Conservation (phyloP, 2,888 invertebrate genomes). For the Drosophila mimica region DNA sequence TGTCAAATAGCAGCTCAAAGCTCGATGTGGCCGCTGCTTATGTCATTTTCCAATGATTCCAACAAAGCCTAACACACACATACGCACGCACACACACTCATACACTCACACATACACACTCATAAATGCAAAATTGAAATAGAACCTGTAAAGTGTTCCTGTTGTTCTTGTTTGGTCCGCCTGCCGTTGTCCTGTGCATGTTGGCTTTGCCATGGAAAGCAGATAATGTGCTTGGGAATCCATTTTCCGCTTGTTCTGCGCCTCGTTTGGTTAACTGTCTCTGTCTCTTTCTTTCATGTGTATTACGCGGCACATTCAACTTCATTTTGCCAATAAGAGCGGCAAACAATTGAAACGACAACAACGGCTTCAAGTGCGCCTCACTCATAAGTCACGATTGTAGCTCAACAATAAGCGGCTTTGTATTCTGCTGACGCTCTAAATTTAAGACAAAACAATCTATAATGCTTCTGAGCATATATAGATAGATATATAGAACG, state of each 20-base stretch:
- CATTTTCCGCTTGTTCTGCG: constrained; percentile 78
- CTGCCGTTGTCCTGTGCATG: constrained; percentile 20
- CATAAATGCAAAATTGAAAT: constrained; percentile 59
- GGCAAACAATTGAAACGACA: constrained; percentile 28
- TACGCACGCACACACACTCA: constrained; percentile 9
- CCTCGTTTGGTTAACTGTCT: constrained; percentile 44
- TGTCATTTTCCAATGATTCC: not conserved
- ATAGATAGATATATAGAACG: not conserved
- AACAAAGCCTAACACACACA: not conserved
- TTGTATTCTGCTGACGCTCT: not conserved
- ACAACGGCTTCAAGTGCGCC: constrained; percentile 18
- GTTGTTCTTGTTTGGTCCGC: constrained; percentile 39
- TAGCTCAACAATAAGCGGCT: constrained; percentile 3
- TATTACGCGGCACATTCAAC: constrained; percentile 20
- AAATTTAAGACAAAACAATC: not conserved
- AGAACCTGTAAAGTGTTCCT: constrained; percentile 69
- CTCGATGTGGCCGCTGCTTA: constrained; percentile 49
- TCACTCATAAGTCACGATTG: constrained; percentile 3
- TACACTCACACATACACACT: constrained; percentile 12
- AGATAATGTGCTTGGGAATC: constrained; percentile 82
- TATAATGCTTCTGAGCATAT: not conserved
- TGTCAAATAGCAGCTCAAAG: constrained; percentile 60
- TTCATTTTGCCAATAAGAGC: constrained; percentile 47
- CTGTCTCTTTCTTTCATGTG: not conserved
- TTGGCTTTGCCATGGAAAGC: constrained; percentile 49